phyloP scores from a whole-genome alignment of 64 coral and sea anemone species.

The Porites lutea region DNA sequence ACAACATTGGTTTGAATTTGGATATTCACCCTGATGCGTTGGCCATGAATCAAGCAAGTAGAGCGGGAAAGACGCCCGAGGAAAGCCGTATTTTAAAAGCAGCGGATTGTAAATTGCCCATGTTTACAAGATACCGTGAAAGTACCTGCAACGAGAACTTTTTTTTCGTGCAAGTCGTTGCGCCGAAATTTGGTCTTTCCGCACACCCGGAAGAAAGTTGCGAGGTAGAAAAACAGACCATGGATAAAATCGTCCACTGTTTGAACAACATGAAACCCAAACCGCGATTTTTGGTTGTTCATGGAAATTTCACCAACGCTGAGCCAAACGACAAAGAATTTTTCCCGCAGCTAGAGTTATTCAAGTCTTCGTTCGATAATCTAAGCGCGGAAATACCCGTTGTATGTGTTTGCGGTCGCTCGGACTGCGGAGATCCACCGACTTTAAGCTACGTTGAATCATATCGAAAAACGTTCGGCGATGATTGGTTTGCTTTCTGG shows the following conservation, averaged over 20 bases:
- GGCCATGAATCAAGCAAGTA: slow-evolving; percentile 83
- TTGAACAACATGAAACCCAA: slow-evolving; percentile 84
- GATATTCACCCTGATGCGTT: slow-evolving; percentile 96
- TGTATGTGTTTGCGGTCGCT: slow-evolving; percentile 80
- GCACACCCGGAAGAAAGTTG: slow-evolving; percentile 88
- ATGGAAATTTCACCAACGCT: slow-evolving; percentile 78
- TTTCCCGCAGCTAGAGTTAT: slow-evolving; percentile 81
- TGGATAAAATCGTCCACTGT: slow-evolving; percentile 49
- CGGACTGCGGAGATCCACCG: slow-evolving; percentile 69
- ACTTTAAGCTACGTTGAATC: slow-evolving; percentile 50
- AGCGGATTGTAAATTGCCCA: slow-evolving; percentile 83
- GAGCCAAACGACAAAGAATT: slow-evolving; percentile 68
- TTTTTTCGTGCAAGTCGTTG: slow-evolving; percentile 88
- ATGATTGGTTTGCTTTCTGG: slow-evolving; percentile 96
- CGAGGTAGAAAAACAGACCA: slow-evolving; percentile 54
- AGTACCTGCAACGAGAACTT: slow-evolving; percentile 77
- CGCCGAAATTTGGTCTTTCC: slow-evolving; percentile 68
- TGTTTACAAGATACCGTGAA: slow-evolving; percentile 87
- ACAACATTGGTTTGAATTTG: slow-evolving; percentile 60
- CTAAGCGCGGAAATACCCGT: slow-evolving; percentile 75
- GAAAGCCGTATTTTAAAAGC: slow-evolving; percentile 88
- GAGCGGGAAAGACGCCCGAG: slow-evolving; percentile 88
- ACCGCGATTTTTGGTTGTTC: slow-evolving; percentile 85
- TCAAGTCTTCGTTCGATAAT: slow-evolving; percentile 79
- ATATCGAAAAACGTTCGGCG: slow-evolving; percentile 84